Percentiles rank a stretch among this genome's conserved stretches.
phyloP scores from a whole-genome alignment of 2,888 invertebrate genomes.

The Tenthredo notha region DNA sequence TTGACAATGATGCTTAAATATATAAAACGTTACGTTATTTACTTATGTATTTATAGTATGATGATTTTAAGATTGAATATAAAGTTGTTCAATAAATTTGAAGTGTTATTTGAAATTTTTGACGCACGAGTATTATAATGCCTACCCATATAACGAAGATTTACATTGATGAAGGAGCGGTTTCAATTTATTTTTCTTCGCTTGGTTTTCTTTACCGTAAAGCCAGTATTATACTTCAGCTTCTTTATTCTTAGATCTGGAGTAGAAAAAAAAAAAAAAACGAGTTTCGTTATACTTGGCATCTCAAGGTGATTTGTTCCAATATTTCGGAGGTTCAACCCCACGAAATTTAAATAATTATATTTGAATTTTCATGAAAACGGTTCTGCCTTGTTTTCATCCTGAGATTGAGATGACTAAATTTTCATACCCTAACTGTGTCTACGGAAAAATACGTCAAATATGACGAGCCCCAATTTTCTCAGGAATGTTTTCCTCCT shows the following conservation, averaged over 20 bases:
- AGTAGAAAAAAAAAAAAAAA: no score
- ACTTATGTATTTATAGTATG: neutral
- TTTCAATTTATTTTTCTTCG: slow-evolving; percentile 23
- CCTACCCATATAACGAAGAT: neutral
- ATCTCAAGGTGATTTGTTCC: slow-evolving; percentile 18
- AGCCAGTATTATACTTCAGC: neutral
- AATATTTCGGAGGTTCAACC: slow-evolving; percentile 34
- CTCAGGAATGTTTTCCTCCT: neutral
- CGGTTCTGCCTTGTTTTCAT: slow-evolving; percentile 37
- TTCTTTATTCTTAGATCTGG: slow-evolving; percentile 4
- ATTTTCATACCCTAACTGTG: slow-evolving; percentile 14
- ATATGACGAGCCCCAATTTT: slow-evolving; percentile 26
- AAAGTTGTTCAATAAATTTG: neutral
- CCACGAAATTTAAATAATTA: slow-evolving; percentile 28
- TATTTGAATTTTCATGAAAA: slow-evolving; percentile 39
- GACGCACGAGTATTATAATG: neutral
- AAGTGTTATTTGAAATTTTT: slow-evolving; percentile 6
- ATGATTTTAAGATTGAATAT: neutral
- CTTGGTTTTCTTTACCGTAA: slow-evolving; percentile 12
- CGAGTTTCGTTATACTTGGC: slow-evolving; percentile 11
- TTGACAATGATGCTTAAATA: neutral
- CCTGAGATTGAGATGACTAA: slow-evolving; percentile 21
- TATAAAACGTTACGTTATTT: neutral
- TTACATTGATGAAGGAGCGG: slow-evolving; percentile 12
- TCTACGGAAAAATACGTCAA: slow-evolving; percentile 14